These are phyloP conservation scores for Unio delphinus DNA, from an alignment of 2,888 invertebrate species.

Conservation along the genomic window DNA sequence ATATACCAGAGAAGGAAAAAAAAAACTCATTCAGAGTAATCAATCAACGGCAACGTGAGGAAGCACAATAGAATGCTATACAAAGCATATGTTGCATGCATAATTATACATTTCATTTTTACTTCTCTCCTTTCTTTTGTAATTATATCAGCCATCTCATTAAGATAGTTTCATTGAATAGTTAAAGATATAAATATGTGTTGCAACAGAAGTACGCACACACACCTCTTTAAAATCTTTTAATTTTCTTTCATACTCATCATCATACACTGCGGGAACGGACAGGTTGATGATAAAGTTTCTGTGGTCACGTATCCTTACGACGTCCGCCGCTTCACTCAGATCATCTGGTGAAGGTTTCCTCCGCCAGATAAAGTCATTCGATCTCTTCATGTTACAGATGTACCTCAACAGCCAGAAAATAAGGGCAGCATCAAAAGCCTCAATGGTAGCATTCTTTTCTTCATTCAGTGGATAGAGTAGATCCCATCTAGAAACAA, in stretches of 20 bases:
- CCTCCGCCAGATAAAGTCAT: constrained; percentile 39
- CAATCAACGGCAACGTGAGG: too few relatives aligned
- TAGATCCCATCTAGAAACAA: constrained; percentile 21
- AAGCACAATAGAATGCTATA: too few relatives aligned
- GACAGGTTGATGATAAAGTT: constrained; percentile 35
- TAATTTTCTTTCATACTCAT: constrained; percentile 32
- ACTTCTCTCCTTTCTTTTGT: too few relatives aligned
- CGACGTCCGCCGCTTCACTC: constrained; percentile 32
- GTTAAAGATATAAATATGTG: too few relatives aligned
- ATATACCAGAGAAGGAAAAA: too few relatives aligned
- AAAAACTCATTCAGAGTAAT: too few relatives aligned
- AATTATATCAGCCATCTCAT: too few relatives aligned
- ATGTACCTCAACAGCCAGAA: constrained; percentile 37
- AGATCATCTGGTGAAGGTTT: constrained; percentile 32
- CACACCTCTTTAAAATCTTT: constrained; percentile 25
- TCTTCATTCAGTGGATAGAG: constrained; percentile 35
- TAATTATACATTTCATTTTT: too few relatives aligned
- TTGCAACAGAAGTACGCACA: too few relatives aligned
- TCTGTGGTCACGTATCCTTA: constrained; percentile 26
- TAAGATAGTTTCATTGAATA: too few relatives aligned
- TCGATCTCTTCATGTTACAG: constrained; percentile 30
- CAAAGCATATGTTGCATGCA: too few relatives aligned
- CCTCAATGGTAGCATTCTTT: constrained; percentile 19
- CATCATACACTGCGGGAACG: constrained; percentile 29
- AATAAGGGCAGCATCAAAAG: constrained; percentile 30